phyloP scores from a whole-genome alignment of 1,140 invertebrate species.

The Drosophila kanapiae region DNA sequence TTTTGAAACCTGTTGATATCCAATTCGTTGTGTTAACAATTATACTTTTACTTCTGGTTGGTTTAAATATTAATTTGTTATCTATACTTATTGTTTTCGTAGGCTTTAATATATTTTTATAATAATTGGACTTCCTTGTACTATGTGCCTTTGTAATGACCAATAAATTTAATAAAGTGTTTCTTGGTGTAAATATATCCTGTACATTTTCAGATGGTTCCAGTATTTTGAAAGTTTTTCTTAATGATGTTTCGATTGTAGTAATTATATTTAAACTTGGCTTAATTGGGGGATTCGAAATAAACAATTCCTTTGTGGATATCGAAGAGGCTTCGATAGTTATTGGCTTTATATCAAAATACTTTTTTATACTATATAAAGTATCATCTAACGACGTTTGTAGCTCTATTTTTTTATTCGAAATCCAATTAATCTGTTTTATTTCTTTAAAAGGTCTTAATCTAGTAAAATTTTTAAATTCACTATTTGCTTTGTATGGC shows the following conservation, averaged over 20 bases:
- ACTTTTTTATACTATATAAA: neutral
- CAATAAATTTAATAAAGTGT: neutral
- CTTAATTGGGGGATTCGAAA: neutral
- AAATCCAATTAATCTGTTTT: neutral
- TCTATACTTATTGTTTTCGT: neutral
- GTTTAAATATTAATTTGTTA: neutral
- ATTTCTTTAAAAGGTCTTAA: neutral
- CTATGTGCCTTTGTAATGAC: neutral
- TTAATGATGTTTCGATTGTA: neutral
- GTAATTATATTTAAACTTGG: neutral
- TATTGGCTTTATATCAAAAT: neutral
- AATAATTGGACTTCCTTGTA: neutral
- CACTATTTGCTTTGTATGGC: neutral
- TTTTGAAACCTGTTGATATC: neutral
- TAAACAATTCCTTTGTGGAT: conserved; percentile 3
- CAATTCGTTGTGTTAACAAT: neutral
- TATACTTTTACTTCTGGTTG: neutral
- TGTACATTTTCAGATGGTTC: conserved; percentile 19
- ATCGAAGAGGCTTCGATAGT: neutral
- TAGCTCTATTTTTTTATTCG: neutral
- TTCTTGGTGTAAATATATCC: neutral
- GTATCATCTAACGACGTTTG: neutral
- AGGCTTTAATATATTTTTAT: conserved; percentile 2
- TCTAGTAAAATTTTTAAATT: neutral
- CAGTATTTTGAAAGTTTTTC: neutral